Base-by-base conservation (phyloP, 2,113 vertebrate genomes). In the Morone chrysops region DNA sequence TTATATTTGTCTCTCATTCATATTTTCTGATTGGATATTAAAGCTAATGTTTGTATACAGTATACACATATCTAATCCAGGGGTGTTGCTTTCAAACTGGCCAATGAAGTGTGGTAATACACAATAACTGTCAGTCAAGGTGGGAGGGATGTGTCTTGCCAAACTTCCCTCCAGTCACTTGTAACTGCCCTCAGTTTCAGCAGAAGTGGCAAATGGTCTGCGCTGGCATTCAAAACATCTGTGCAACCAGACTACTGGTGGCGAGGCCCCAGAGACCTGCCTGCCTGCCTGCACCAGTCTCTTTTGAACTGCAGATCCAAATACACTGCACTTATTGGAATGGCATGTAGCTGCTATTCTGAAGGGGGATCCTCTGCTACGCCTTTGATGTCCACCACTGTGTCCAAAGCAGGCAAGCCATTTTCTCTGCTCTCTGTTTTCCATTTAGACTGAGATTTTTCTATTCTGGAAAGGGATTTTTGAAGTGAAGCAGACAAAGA, bases 251-350 rank as follows among this genome's bases (percentile, higher is more conserved):
- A 87, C 90, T 84, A 78, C 86, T 86, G 84, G 88, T 85, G 84
- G 87, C 83, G 47, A 81, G 87, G 89, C 88, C 92, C 90, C 92
- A 86, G 89, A 80, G 86, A 93, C 89, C 84, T 83, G 88, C 84
- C 84, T 70, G 86, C 78, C 84, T 73, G 86, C 78, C 84, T 83
- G 90, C 89, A 89, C 91, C 86, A 75, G 90, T 61, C 88, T 86
- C 90, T 92, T 95, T 95, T 94, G 93, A 95, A 95, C 94, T 93
- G 68, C 89, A 84, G 85, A 89, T 92, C 90, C 88, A 91, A 89
- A 91, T 87, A 83, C 89, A 59, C 91, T 84, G 87, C 84, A 85
- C 92, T 93, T 93, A 94, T 89, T 94, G 93, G 89, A 94, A 95
- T 94, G 93, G 93, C 92, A 94, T 95, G 94, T 92, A 85, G 88